A percentile compares a stretch with the other conserved stretches of the same genome.
phyloP scores from a whole-genome alignment of 2,888 invertebrate species.

The Spisula solida region DNA sequence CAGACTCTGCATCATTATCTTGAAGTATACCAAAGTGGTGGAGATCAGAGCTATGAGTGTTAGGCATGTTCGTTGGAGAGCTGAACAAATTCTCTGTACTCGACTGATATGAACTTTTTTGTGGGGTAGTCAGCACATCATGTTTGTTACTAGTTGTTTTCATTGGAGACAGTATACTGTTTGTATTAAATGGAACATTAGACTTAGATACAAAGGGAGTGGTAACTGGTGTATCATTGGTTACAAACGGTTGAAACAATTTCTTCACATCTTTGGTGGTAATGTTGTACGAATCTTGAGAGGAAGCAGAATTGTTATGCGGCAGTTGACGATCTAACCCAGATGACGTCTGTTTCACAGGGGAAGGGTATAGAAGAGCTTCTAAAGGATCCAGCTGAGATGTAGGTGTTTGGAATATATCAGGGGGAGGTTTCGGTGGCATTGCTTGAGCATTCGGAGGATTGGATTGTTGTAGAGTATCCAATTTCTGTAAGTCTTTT shows the following conservation, averaged over 20 bases:
- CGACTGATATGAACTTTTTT: slow-evolving; percentile 49
- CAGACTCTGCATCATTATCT: slow-evolving; percentile 36
- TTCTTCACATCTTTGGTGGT: slow-evolving; percentile 53
- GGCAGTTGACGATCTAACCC: slow-evolving; percentile 48
- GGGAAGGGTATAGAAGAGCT: slow-evolving; percentile 36
- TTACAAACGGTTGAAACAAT: slow-evolving; percentile 65
- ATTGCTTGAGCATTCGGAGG: slow-evolving; percentile 9
- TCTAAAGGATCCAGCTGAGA: slow-evolving; percentile 41
- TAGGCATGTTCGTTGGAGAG: slow-evolving; percentile 35
- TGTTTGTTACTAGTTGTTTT: slow-evolving; percentile 31
- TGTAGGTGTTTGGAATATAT: slow-evolving; percentile 18
- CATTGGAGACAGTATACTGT: slow-evolving; percentile 56
- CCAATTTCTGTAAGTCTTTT: slow-evolving; percentile 54
- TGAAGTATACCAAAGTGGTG: slow-evolving; percentile 38
- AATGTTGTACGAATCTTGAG: slow-evolving; percentile 16
- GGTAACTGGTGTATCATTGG: slow-evolving; percentile 44
- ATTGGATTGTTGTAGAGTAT: slow-evolving; percentile 19
- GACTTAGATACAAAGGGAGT: slow-evolving; percentile 48
- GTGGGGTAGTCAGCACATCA: slow-evolving; percentile 63
- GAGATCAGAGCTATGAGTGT: slow-evolving; percentile 36
- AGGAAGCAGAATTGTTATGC: slow-evolving; percentile 16
- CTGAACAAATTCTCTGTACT: slow-evolving; percentile 51
- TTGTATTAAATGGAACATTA: slow-evolving; percentile 37
- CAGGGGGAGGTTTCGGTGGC: slow-evolving; percentile 16
- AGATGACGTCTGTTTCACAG: slow-evolving; percentile 30